These are phyloP conservation scores for Astropecten irregularis DNA, from an alignment of 53 echinoderm and acorn worm genomes.

Conservation along the genomic window DNA sequence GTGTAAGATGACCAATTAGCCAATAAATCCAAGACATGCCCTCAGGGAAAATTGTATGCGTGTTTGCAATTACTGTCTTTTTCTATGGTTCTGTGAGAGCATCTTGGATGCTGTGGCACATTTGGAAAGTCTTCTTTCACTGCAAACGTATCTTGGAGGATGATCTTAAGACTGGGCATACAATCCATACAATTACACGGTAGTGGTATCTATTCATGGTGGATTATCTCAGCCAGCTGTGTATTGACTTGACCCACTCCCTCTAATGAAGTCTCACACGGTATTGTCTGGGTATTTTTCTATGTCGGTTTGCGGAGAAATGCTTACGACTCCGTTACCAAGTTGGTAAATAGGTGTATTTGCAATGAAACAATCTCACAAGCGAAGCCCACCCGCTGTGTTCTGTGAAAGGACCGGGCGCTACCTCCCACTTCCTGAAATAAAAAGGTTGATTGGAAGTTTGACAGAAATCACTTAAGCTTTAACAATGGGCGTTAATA, in stretches of 20 bases:
- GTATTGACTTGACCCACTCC: conserved; percentile 1
- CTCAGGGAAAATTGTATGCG: conserved; percentile 10
- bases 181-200: conserved; percentile 10
- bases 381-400: conserved; percentile 35
- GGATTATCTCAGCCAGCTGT: conserved; percentile 21
- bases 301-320: conserved; percentile 5
- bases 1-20: conserved; percentile 42
- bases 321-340: conserved; percentile 3
- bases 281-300: not conserved
- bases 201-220: not conserved
- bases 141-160: not conserved
- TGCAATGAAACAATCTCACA: not conserved
- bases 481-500: conserved; percentile 8
- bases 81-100: not conserved
- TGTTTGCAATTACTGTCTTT: not conserved
- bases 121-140: not conserved
- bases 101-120: not conserved
- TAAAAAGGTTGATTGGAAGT: conserved; percentile 8
- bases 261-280: conserved; percentile 44
- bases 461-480: conserved; percentile 40
- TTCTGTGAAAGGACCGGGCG: conserved; percentile 16
- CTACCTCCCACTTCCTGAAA: not conserved
- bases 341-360: conserved; percentile 27
- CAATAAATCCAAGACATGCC: conserved; percentile 39
- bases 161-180: conserved; percentile 12